Evolutionary conservation across 1,140 invertebrate genomes (phyloP).

Genomic region (Brachystomella parvula): DNA sequence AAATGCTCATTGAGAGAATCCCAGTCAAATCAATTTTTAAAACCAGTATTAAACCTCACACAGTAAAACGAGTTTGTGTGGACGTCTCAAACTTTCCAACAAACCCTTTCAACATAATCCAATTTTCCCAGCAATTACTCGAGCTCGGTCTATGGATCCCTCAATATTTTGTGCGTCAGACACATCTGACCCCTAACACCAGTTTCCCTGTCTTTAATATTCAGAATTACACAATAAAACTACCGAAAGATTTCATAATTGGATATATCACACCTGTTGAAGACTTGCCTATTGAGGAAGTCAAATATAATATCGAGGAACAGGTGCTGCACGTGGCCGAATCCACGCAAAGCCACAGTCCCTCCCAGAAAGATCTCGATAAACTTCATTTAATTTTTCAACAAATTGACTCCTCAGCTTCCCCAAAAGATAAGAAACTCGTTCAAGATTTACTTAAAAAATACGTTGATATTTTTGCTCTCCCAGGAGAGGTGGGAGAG

Average conservation of each 20-base stretch:
- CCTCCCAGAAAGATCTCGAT: background rate
- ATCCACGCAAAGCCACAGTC: background rate
- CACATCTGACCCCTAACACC: background rate
- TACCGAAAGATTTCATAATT: background rate
- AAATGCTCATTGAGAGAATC: too few species aligned
- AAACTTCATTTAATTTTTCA: background rate
- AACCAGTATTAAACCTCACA: too few species aligned
- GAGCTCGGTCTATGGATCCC: background rate
- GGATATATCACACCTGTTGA: background rate
- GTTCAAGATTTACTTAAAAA: background rate
- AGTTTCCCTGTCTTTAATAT: background rate
- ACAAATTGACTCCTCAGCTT: background rate
- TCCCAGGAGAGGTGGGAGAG: conserved; percentile 6
- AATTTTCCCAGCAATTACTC: too few species aligned
- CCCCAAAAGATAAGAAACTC: background rate
- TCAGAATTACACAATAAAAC: background rate
- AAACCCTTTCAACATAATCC: too few species aligned
- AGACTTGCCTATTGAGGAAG: background rate
- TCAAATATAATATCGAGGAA: background rate
- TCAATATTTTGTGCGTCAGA: background rate
- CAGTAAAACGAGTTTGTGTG: too few species aligned
- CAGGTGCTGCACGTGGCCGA: background rate
- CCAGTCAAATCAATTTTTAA: too few species aligned
- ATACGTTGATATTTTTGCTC: conserved; percentile 7
- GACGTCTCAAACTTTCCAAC: too few species aligned